Percentiles rank a stretch among this genome's conserved stretches.
phyloP scores from a whole-genome alignment of 2,888 invertebrate genomes.

The Cantharis nigra region DNA sequence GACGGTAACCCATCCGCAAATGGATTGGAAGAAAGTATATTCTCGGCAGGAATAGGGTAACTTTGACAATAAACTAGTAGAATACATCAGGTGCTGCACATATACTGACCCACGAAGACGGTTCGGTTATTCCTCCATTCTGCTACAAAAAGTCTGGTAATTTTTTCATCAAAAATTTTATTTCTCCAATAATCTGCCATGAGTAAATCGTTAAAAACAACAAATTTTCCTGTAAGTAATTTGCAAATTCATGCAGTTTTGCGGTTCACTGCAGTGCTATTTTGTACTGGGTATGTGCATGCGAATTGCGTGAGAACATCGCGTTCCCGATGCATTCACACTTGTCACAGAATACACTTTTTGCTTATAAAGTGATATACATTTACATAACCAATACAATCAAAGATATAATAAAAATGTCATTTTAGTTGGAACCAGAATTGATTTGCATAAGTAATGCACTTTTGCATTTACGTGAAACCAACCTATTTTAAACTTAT shows the following conservation, averaged over 20 bases:
- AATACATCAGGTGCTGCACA: background rate
- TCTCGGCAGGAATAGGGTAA: no score
- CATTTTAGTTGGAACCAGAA: conserved; percentile 4
- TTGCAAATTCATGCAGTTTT: background rate
- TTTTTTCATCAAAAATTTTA: background rate
- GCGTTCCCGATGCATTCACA: conserved; percentile 35
- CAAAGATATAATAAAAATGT: conserved; percentile 8
- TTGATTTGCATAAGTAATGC: background rate
- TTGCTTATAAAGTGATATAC: conserved; percentile 35
- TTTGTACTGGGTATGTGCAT: conserved; percentile 1
- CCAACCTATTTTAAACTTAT: background rate
- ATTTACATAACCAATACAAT: conserved; percentile 30
- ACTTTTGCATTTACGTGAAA: background rate
- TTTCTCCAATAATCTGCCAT: background rate
- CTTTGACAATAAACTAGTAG: background rate
- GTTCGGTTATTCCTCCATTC: background rate
- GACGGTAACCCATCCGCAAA: no score
- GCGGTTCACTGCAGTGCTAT: background rate
- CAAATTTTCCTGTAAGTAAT: background rate
- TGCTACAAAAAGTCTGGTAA: background rate
- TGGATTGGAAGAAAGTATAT: no score
- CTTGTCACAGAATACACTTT: conserved; percentile 39
- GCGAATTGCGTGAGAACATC: conserved; percentile 43
- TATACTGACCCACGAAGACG: background rate
- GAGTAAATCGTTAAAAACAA: background rate